These are phyloP conservation scores for Nineta flava DNA, from an alignment of 2,888 invertebrate genomes.

Conservation along the genomic window DNA sequence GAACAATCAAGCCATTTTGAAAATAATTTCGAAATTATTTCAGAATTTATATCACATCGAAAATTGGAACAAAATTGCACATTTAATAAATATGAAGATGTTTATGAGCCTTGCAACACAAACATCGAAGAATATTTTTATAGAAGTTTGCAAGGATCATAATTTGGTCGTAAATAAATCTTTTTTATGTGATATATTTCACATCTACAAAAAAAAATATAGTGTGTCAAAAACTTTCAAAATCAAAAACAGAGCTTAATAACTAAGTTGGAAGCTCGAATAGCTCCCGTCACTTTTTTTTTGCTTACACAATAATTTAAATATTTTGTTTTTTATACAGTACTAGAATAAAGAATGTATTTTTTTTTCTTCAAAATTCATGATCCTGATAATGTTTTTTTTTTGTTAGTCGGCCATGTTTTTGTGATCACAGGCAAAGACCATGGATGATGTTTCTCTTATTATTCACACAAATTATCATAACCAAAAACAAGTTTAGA, in stretches of 20 bases:
- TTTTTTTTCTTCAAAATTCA: background rate
- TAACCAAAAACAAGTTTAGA: background rate
- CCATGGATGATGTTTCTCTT: slow-evolving; percentile 1
- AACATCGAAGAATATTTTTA: too few species aligned
- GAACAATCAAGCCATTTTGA: too few species aligned
- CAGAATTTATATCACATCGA: too few species aligned
- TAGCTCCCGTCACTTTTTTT: background rate
- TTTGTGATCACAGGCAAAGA: slow-evolving; percentile 6
- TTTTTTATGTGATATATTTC: too few species aligned
- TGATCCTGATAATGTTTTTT: background rate
- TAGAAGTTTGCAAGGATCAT: too few species aligned
- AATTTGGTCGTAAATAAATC: too few species aligned
- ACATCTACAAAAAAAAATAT: background rate
- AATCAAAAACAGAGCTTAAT: background rate
- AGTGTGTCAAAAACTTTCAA: background rate
- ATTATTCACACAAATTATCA: background rate
- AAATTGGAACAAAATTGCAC: too few species aligned
- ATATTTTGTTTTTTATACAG: background rate
- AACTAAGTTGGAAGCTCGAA: background rate
- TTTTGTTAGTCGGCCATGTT: slow-evolving; percentile 6
- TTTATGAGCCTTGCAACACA: too few species aligned
- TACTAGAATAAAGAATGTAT: slow-evolving; percentile 2
- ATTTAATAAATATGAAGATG: too few species aligned
- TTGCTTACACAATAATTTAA: background rate
- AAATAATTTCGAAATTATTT: too few species aligned